Evolutionary conservation across 2,888 invertebrate genomes (phyloP).

Genomic region (Coleophora flavipennella): DNA sequence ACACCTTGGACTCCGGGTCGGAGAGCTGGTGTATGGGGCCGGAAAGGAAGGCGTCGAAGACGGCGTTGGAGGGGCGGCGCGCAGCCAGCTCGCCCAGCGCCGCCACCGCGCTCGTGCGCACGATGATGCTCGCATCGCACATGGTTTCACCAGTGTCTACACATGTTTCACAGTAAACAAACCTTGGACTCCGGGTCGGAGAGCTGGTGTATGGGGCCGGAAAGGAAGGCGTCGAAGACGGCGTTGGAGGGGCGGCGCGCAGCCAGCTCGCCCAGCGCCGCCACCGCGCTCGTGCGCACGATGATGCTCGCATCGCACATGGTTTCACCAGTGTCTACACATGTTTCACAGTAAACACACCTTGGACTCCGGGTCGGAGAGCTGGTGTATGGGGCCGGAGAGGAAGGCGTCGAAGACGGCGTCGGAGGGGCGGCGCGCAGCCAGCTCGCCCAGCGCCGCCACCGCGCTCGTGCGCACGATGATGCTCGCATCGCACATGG

Average conservation of each 20-base stretch:
- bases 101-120: no score
- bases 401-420: slow-evolving; percentile 49
- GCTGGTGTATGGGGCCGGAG: slow-evolving; percentile 20
- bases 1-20: not conserved
- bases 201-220: slow-evolving; percentile 55
- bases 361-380: not conserved
- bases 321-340: not conserved
- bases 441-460: slow-evolving; percentile 41
- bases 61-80: no score
- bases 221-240: slow-evolving; percentile 48
- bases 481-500: not conserved
- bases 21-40: not conserved
- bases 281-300: not conserved
- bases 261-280: slow-evolving; percentile 42
- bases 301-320: not conserved
- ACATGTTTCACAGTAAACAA: not conserved
- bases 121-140: not conserved
- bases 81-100: no score
- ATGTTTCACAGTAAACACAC: not conserved
- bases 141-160: not conserved
- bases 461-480: slow-evolving; percentile 55
- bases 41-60: no score
- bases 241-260: slow-evolving; percentile 23
- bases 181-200: slow-evolving; percentile 61
- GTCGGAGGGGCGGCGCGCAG: slow-evolving; percentile 23